Percentiles rank a stretch among this genome's conserved stretches.
Conservation (phyloP, 2,888 invertebrate genomes). For the Erebia epiphron region DNA sequence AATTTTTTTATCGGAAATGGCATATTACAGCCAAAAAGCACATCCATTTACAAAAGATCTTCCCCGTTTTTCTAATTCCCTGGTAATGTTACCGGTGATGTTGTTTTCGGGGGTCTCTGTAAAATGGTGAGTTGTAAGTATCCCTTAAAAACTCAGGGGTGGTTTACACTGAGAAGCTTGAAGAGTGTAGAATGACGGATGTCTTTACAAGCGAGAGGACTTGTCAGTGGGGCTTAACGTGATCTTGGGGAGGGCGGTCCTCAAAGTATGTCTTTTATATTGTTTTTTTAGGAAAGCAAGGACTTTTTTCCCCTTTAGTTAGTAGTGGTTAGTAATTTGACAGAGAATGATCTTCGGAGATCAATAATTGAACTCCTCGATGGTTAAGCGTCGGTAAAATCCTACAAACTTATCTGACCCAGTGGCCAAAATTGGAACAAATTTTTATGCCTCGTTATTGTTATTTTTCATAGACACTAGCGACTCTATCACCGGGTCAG, state of each 20-base stretch:
- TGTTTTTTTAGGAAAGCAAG: too few relatives aligned
- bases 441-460: too few relatives aligned
- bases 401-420: too few relatives aligned
- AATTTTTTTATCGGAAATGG: constrained; percentile 67
- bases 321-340: too few relatives aligned
- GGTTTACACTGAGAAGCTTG: constrained; percentile 58
- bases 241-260: constrained; percentile 39
- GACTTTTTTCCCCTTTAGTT: too few relatives aligned
- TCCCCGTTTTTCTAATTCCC: constrained; percentile 3
- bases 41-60: constrained; percentile 44
- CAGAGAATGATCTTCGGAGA: too few relatives aligned
- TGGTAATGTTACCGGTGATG: constrained; percentile 6
- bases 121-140: constrained; percentile 54
- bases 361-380: too few relatives aligned
- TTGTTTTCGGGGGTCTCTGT: constrained; percentile 42
- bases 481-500: too few relatives aligned
- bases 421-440: too few relatives aligned
- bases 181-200: constrained; percentile 75
- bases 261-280: constrained; percentile 50
- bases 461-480: too few relatives aligned
- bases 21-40: constrained; percentile 64
- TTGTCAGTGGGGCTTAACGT: constrained; percentile 63
- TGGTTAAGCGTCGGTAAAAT: too few relatives aligned
- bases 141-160: constrained; percentile 60
- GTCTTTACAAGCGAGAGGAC: constrained; percentile 75